Evolutionary conservation across 2,113 vertebrate species (phyloP).

Genomic region (Lepus europaeus): DNA sequence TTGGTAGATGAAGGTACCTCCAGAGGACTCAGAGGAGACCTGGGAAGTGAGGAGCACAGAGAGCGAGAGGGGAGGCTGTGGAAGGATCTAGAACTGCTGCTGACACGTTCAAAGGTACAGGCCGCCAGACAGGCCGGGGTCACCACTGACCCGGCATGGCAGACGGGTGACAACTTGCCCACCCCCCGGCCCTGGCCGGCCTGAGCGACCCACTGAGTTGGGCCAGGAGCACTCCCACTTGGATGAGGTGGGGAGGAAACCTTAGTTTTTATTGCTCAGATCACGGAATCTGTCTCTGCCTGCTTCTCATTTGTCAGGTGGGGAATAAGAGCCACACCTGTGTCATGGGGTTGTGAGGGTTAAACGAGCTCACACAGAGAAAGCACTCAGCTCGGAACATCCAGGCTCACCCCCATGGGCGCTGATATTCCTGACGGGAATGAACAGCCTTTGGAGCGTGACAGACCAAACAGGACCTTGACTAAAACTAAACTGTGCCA

Average conservation of each 20-base stretch:
- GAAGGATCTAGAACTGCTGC: background rate
- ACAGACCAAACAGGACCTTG: background rate
- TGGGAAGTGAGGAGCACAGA: slow-evolving; percentile 75
- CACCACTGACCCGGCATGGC: accelerated
- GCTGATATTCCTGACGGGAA: background rate
- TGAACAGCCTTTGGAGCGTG: background rate
- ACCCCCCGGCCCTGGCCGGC: background rate
- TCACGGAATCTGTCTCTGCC: background rate
- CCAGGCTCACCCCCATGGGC: background rate
- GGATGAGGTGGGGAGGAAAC: background rate
- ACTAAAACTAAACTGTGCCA: background rate
- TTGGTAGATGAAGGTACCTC: slow-evolving; percentile 97
- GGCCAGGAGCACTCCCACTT: background rate
- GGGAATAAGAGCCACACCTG: background rate
- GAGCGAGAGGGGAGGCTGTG: background rate
- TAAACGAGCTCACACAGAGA: background rate
- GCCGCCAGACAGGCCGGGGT: background rate
- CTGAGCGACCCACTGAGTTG: too few species aligned
- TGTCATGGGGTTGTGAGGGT: background rate
- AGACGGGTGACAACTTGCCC: background rate
- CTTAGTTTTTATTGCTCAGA: background rate
- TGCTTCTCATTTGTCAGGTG: background rate
- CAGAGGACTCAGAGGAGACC: slow-evolving; percentile 96
- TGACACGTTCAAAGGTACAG: accelerated
- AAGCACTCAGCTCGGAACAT: background rate